Conservation (phyloP, 2,888 invertebrate species). For the Monopis laevigella region DNA sequence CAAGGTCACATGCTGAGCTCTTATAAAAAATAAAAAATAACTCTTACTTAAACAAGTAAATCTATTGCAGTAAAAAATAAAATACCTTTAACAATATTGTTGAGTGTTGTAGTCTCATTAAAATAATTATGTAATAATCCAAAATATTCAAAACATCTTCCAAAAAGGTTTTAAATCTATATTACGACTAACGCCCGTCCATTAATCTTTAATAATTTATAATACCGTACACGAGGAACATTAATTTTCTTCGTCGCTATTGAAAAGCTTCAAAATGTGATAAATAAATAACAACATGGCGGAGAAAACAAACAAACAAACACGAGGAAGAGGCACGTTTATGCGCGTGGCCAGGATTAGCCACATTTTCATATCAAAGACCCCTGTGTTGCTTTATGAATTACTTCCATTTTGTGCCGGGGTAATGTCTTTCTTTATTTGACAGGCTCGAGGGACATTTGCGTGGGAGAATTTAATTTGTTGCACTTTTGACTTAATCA, state of each 20-base stretch:
- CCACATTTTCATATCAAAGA: constrained; percentile 63
- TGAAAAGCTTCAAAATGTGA: constrained; percentile 49
- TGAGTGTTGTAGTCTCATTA: too few relatives aligned
- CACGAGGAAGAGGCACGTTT: constrained; percentile 32
- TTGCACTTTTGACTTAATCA: constrained; percentile 51
- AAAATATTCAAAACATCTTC: too few relatives aligned
- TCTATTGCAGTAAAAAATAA: too few relatives aligned
- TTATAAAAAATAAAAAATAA: neutral
- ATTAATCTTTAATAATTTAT: constrained; percentile 54
- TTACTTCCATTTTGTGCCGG: constrained; percentile 46
- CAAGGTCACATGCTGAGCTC: neutral
- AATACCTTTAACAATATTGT: too few relatives aligned
- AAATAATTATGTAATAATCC: too few relatives aligned
- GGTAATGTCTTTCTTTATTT: constrained; percentile 52
- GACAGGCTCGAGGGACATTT: constrained; percentile 31
- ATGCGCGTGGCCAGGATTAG: constrained; percentile 60
- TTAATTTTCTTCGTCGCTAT: constrained; percentile 47
- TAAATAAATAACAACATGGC: constrained; percentile 51
- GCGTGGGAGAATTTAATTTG: constrained; percentile 64
- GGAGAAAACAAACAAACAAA: constrained; percentile 46
- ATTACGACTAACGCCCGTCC: constrained; percentile 22
- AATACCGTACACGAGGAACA: constrained; percentile 32
- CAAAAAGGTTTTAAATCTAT: too few relatives aligned
- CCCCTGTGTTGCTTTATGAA: constrained; percentile 53
- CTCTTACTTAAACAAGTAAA: too few relatives aligned